Conservation (phyloP, 2,113 vertebrate genomes). For the Vidua macroura region DNA sequence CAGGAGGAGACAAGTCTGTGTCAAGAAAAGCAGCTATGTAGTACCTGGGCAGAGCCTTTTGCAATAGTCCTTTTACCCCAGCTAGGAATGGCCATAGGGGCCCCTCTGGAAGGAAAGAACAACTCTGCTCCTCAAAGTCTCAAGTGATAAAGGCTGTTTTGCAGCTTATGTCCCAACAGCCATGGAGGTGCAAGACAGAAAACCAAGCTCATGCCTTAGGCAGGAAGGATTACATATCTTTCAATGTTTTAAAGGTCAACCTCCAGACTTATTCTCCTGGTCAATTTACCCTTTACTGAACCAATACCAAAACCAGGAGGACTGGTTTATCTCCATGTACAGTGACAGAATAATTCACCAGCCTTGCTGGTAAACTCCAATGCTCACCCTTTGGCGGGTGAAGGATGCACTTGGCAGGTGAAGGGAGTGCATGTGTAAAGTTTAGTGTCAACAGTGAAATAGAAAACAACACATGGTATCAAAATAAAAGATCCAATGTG, state of each 20-base stretch:
- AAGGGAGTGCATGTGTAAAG: not conserved
- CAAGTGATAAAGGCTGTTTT: not conserved
- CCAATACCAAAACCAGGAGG: not conserved
- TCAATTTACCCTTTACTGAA: not conserved
- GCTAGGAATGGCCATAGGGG: not conserved
- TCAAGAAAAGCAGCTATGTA: not conserved
- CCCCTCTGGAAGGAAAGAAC: not conserved
- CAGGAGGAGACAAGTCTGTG: not conserved
- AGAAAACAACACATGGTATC: not conserved
- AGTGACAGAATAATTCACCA: not conserved
- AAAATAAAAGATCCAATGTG: not conserved
- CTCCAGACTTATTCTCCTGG: not conserved
- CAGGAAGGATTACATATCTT: not conserved
- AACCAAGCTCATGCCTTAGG: not conserved
- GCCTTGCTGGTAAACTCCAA: not conserved
- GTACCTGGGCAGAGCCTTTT: not conserved
- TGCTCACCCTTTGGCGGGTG: not conserved
- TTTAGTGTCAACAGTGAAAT: not conserved
- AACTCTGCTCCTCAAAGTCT: not conserved
- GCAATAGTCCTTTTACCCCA: not conserved
- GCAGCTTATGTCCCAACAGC: not conserved
- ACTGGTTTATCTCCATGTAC: not conserved
- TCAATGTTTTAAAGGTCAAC: constrained; percentile 6
- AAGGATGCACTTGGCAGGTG: not conserved
- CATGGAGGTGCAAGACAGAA: not conserved